Evolutionary conservation across 2,113 vertebrate genomes (phyloP), one percentile per base, ranked within the genome.

Genomic region (Etheostoma spectabile): DNA sequence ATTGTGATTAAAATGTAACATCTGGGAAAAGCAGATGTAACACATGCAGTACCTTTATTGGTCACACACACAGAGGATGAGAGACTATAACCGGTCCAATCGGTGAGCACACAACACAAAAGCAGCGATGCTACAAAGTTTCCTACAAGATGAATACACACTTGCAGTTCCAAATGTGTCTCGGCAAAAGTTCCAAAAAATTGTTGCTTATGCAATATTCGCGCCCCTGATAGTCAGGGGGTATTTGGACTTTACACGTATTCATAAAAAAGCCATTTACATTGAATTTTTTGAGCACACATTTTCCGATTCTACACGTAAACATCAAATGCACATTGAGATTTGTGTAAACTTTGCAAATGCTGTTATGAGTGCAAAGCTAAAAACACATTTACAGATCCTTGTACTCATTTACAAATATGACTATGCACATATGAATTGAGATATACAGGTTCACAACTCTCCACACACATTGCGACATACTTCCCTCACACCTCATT

Each of bases 401-500:
- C 6, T 15, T 48, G 38, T 59, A 14, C 49, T 45, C n/a, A 24
- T 46, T 68, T 3, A 38, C 24, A 56, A 14, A 30, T 62, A 3
- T 45, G n/a, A 67, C 16, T 27, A 64, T 1, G 2, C 21, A 18
- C 2, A 13, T 64, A 18, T 6, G 11, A 4, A 74, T 18, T 27
- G 12, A 51, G 22, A 46, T 51, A n/a, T n/a, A 19, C 42, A 38
- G 24, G 27, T 69, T 38, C 0, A 24, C 16, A 51, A 11, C 30
- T 46, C 14, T 46, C 14, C 19, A 65, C 8, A 38, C 59, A 69
- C 60, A 51, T 0, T 27, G 14, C 24, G 35, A 57, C 45, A 60
- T 22, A 63, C 63, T 68, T 56, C 67, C 38, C 57, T 69, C 8
- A 49, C 59, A 46, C 6, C 13, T 65, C n/a, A 60, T 66, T 24